phyloP scores from a whole-genome alignment of 1,140 invertebrate genomes.

The Phocides pigmalion region DNA sequence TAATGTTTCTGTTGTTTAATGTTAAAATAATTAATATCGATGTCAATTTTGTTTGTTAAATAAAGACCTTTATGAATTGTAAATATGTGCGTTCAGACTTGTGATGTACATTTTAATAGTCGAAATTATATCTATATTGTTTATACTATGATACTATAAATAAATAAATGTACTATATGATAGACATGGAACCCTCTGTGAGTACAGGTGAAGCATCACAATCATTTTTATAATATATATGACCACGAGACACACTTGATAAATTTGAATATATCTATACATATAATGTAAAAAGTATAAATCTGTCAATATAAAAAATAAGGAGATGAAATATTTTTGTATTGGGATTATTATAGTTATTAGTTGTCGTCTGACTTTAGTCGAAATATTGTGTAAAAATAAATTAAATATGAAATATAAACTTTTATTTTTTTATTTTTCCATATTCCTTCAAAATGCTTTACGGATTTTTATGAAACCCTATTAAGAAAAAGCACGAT shows the following conservation, averaged over 20 bases:
- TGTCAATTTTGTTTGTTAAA: conserved; percentile 52
- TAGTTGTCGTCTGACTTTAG: conserved; percentile 69
- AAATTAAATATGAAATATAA: conserved; percentile 40
- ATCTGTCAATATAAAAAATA: conserved; percentile 75
- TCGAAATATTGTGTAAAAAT: conserved; percentile 77
- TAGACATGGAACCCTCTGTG: conserved; percentile 40
- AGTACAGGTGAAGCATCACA: conserved; percentile 59
- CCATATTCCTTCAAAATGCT: background rate
- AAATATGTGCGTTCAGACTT: conserved; percentile 66
- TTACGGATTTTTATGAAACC: no score
- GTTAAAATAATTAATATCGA: conserved; percentile 56
- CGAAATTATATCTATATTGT: conserved; percentile 49
- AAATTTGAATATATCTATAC: conserved; percentile 47
- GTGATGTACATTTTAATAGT: conserved; percentile 61
- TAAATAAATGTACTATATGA: conserved; percentile 28
- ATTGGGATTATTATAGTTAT: conserved; percentile 77
- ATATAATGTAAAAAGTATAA: conserved; percentile 69
- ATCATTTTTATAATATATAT: conserved; percentile 45
- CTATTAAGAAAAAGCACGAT: no score
- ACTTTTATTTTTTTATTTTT: background rate
- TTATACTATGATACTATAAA: conserved; percentile 40
- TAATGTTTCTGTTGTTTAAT: conserved; percentile 74
- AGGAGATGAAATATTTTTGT: conserved; percentile 82
- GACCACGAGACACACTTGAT: conserved; percentile 51
- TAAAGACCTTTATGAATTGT: conserved; percentile 54